Evolutionary conservation across 2,888 invertebrate genomes (phyloP).

Genomic region (Nymphalis c-album): DNA sequence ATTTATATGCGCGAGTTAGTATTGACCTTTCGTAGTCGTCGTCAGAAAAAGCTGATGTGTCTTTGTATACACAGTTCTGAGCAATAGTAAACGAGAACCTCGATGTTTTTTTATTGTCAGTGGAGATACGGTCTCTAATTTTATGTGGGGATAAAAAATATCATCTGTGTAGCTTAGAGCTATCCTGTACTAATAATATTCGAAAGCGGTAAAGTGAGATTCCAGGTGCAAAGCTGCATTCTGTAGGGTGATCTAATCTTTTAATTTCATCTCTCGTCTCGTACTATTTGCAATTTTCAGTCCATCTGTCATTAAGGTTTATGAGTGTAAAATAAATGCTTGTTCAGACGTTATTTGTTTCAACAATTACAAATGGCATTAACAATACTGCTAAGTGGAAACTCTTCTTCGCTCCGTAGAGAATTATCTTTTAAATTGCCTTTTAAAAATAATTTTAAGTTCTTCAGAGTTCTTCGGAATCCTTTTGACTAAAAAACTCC

Average conservation of each 20-base stretch:
- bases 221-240: neutral
- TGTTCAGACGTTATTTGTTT: too few species aligned
- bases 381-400: too few species aligned
- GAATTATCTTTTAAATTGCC: too few species aligned
- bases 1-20: neutral
- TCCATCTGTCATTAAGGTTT: too few species aligned
- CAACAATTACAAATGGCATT: too few species aligned
- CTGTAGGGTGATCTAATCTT: neutral
- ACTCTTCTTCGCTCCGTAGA: too few species aligned
- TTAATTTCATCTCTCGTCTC: neutral
- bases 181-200: conserved; percentile 7
- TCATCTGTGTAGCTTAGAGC: conserved; percentile 8
- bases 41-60: conserved; percentile 7
- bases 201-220: neutral
- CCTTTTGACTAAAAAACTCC: too few species aligned
- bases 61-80: conserved; percentile 12
- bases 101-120: conserved; percentile 35
- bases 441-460: too few species aligned
- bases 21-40: conserved; percentile 25
- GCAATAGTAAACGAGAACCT: conserved; percentile 36
- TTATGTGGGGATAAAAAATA: conserved; percentile 26
- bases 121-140: conserved; percentile 41
- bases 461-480: too few species aligned
- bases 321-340: too few species aligned
- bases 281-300: neutral